These are phyloP conservation scores for Pimpla rufipes DNA, from an alignment of 2,888 invertebrate species.

Conservation along the genomic window DNA sequence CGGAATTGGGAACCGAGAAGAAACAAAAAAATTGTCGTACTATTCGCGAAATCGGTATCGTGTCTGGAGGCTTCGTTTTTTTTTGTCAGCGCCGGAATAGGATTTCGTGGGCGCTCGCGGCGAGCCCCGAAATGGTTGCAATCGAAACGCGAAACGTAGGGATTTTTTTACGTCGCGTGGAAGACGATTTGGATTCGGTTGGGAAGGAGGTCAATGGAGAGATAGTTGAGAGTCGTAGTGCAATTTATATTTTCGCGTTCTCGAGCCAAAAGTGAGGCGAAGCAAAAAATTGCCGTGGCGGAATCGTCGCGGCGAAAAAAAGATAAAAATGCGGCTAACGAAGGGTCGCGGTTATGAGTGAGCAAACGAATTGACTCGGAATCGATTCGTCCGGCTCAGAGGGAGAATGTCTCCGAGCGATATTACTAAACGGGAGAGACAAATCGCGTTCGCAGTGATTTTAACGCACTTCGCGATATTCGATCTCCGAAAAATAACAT, in stretches of 20 bases:
- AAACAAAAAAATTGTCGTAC: not conserved
- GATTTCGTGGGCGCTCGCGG: not conserved
- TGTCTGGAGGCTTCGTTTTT: not conserved
- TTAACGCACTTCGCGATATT: not conserved
- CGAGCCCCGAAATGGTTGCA: too few relatives aligned
- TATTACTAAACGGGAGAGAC: constrained; percentile 9
- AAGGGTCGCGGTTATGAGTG: not conserved
- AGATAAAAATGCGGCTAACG: not conserved
- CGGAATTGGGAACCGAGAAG: not conserved
- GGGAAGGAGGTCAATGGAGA: too few relatives aligned
- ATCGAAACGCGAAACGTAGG: too few relatives aligned
- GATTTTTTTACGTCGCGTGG: too few relatives aligned
- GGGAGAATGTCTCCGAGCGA: not conserved
- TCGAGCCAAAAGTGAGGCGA: not conserved
- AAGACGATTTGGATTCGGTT: too few relatives aligned
- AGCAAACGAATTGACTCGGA: not conserved
- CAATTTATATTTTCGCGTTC: not conserved
- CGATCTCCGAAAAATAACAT: not conserved
- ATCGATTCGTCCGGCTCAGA: not conserved
- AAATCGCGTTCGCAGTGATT: constrained; percentile 7
- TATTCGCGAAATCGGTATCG: not conserved
- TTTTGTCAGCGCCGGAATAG: not conserved
- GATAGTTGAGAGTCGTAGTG: not conserved
- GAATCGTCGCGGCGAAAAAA: too few relatives aligned
- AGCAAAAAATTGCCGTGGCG: not conserved